phyloP scores from a whole-genome alignment of 2,113 vertebrate species.

The Meleagris gallopavo region DNA sequence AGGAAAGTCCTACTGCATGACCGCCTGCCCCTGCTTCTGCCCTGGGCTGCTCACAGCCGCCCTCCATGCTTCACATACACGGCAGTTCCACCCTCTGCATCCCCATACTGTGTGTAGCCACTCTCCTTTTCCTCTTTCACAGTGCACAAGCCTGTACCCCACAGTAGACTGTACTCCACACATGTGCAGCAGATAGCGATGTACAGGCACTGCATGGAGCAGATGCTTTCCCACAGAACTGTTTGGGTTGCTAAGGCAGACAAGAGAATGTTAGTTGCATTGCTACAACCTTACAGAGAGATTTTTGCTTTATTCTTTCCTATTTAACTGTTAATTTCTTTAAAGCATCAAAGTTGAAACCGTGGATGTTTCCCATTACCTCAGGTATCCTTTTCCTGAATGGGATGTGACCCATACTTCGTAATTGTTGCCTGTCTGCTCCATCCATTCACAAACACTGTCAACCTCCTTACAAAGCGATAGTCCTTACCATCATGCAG shows the following conservation, averaged over 20 bases:
- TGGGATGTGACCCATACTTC: neutral
- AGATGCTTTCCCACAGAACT: accelerated
- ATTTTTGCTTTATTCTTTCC: neutral
- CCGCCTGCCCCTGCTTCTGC: neutral
- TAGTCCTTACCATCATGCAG: neutral
- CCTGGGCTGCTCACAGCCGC: neutral
- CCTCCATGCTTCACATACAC: no score
- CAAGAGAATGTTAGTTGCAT: no score
- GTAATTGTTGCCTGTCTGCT: accelerated
- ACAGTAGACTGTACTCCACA: neutral
- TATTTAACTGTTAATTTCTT: neutral
- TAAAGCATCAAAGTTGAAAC: neutral
- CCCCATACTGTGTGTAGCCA: no score
- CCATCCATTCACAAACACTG: neutral
- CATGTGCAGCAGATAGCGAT: accelerated
- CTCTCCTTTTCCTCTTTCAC: no score
- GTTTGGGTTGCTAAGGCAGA: neutral
- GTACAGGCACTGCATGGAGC: accelerated
- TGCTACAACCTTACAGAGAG: neutral
- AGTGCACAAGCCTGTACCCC: no score
- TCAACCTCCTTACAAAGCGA: neutral
- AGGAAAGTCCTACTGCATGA: no score
- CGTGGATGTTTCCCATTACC: accelerated
- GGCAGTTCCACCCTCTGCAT: no score
- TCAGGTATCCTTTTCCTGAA: neutral